Evolutionary conservation across 2,797 vertebrate genomes (phyloP), one percentile per base, ranked within the genome.

Genomic region (Liasis olivaceus): DNA sequence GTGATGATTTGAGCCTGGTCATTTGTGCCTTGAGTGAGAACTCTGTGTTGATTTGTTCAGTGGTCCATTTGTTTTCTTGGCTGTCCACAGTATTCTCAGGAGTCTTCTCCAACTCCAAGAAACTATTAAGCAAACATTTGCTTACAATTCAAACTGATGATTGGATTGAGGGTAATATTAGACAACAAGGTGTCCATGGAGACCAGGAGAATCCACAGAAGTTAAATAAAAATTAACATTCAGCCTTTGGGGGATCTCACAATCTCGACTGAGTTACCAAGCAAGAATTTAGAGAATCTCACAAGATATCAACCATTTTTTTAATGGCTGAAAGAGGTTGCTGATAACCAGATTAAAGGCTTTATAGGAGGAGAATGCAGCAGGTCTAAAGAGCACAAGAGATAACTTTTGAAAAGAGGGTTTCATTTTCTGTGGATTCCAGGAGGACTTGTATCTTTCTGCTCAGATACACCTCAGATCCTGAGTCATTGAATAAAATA

Each of bases 121-220:
- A 69, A 69, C 14, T 2, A 56, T 85, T 77, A 69, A 90, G 9
- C 56, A 88, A 72, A 84, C 60, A 12, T 47, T 85, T 1, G n/a
- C 90, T 85, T 84, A 56, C 31, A 28, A 72, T 59, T 9, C 15
- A 14, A 66, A 26, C 87, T 85, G 2, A 22, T 0, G 81, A n/a
- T 54, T 17, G 22, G 12, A n/a, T 8, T 72, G 26, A 13, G 36
- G 14, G 88, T 60, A 0, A 0, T 14, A 54, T 8, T 54, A 8
- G 51, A 54, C 5, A 63, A 63, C 24, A 26, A 26, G 62, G 26
- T 63, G 62, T 8, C 62, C 62, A 63, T 0, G 1, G 24, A 26
- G 62, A 63, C 24, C 62, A 63, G 26, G 62, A 63, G 2, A 63
- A 63, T 63, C 62, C 62, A 63, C 7, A 26, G n/a, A 69, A 69